Evolutionary conservation across 2,113 vertebrate genomes (phyloP).

Genomic region (Aix galericulata): DNA sequence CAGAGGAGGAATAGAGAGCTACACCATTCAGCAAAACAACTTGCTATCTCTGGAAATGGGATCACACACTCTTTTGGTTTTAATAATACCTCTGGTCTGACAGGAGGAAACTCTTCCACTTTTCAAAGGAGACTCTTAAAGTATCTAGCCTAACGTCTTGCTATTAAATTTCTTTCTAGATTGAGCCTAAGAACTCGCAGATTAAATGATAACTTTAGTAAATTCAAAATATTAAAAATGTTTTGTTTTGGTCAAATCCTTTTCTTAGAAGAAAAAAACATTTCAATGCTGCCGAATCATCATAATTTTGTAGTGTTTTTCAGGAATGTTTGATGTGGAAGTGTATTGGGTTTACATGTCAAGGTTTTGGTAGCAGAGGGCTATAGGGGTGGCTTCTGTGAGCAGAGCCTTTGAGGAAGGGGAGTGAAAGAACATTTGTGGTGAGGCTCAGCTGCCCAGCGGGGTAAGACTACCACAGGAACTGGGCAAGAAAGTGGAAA

Average conservation of each 20-base stretch:
- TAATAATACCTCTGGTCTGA: neutral
- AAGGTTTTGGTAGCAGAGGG: no score
- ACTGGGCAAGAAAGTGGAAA: neutral
- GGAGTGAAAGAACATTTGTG: no score
- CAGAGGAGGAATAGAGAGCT: neutral
- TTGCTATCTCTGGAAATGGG: neutral
- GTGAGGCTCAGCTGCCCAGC: no score
- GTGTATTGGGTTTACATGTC: no score
- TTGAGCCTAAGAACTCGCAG: neutral
- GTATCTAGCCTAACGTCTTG: neutral
- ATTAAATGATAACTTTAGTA: neutral
- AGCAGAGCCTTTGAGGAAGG: no score
- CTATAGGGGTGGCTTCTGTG: no score
- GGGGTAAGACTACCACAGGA: no score
- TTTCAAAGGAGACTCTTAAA: neutral
- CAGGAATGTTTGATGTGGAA: neutral
- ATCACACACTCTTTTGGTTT: neutral
- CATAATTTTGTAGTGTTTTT: neutral
- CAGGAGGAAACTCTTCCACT: neutral
- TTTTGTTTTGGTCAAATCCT: neutral
- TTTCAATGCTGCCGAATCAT: neutral
- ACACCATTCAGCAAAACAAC: neutral
- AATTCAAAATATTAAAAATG: neutral
- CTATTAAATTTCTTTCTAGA: neutral
- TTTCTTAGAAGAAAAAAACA: neutral